Evolutionary conservation across 2,797 vertebrate genomes (phyloP).

Genomic region (Anisognathus igniventris): DNA sequence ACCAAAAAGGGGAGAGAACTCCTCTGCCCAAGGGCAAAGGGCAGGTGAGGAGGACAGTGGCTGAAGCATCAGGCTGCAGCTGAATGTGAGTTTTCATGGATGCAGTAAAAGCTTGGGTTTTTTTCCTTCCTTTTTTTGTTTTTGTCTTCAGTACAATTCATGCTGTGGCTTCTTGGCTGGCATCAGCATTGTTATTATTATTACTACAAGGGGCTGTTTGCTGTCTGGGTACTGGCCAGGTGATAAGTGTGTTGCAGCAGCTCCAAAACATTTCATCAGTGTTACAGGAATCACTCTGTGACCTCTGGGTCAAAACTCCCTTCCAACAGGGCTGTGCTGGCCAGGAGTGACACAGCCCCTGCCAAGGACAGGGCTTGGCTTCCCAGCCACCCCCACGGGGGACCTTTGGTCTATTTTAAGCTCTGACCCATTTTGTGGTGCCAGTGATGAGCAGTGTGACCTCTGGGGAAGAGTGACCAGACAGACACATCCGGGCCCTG

Average conservation of each 20-base stretch:
- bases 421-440: neutral
- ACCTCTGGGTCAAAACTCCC: constrained; percentile 38
- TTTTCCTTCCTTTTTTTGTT: fast-evolving
- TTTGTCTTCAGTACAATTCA: neutral
- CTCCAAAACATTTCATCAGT: neutral
- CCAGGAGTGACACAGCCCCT: neutral
- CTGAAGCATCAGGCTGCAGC: neutral
- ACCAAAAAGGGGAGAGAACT: neutral
- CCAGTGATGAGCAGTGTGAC: neutral
- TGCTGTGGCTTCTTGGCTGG: neutral
- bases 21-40: neutral
- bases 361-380: neutral
- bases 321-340: constrained; percentile 14
- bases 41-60: neutral
- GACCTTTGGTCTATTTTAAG: constrained; percentile 4
- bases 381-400: fast-evolving
- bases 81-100: neutral
- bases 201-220: constrained; percentile 9
- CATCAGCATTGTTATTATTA: neutral
- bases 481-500: neutral
- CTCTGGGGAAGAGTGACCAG: neutral
- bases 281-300: neutral
- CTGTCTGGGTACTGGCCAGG: constrained; percentile 35
- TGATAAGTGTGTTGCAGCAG: neutral
- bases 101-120: neutral